phyloP scores from a whole-genome alignment of 1,140 invertebrate species.

The Neodiprion fabricii region DNA sequence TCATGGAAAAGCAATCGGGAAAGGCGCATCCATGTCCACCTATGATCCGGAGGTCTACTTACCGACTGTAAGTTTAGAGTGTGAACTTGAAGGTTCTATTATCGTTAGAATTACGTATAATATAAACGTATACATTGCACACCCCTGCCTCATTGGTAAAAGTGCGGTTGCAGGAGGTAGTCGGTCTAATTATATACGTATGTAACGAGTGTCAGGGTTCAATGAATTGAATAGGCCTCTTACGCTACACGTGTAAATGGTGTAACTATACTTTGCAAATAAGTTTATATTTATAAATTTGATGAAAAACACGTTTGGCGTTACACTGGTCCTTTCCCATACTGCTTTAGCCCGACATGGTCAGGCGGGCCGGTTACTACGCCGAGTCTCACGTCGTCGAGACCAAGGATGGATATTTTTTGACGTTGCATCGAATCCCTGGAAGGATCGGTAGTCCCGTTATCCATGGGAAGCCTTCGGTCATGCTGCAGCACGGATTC shows the following conservation, averaged over 20 bases:
- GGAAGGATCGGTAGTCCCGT: conserved; percentile 45
- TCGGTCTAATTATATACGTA: too few species aligned
- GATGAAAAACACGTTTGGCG: too few species aligned
- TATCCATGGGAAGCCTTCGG: conserved; percentile 41
- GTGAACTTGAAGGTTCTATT: not conserved
- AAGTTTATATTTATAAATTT: too few species aligned
- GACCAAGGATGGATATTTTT: conserved; percentile 77
- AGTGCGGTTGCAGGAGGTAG: too few species aligned
- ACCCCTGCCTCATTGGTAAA: too few species aligned
- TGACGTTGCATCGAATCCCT: conserved; percentile 77
- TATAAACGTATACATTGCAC: too few species aligned
- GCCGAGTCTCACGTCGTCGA: conserved; percentile 70
- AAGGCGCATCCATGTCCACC: too few species aligned
- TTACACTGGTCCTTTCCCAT: not conserved
- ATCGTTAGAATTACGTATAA: not conserved
- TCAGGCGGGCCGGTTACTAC: conserved; percentile 70
- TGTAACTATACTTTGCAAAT: too few species aligned
- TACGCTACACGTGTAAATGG: too few species aligned
- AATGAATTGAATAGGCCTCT: too few species aligned
- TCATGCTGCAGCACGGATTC: conserved; percentile 75
- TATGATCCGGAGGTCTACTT: conserved; percentile 51
- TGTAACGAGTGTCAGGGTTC: too few species aligned
- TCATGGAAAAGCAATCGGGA: too few species aligned
- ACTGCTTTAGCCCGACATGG: conserved; percentile 64
- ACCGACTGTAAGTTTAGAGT: conserved; percentile 39